Evolutionary conservation across 2,113 vertebrate genomes (phyloP).

Genomic region (Melierax canorus): DNA sequence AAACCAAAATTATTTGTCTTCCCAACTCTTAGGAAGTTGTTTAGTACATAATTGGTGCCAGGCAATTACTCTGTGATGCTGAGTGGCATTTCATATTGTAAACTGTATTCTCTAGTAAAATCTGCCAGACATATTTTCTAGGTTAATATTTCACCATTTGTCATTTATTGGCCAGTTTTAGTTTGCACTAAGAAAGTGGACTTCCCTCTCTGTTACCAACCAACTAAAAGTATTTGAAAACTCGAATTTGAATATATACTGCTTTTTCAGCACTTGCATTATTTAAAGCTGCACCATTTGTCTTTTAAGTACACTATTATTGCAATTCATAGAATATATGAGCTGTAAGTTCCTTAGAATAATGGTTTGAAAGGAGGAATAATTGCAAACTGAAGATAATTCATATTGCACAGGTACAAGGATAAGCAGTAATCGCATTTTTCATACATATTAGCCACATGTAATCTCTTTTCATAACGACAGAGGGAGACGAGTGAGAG

Average conservation of each 20-base stretch:
- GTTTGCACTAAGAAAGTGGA: neutral
- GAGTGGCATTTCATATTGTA: neutral
- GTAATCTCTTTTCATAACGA: slow-evolving; percentile 41
- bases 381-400: slow-evolving; percentile 49
- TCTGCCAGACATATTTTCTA: neutral
- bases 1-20: neutral
- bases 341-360: neutral
- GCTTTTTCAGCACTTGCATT: neutral
- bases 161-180: neutral
- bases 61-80: neutral
- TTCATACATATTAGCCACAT: slow-evolving; percentile 36
- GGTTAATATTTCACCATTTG: neutral
- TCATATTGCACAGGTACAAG: slow-evolving; percentile 27
- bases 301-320: slow-evolving; percentile 1
- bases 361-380: slow-evolving; percentile 33
- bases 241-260: neutral
- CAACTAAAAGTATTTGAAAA: neutral
- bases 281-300: neutral
- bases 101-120: neutral
- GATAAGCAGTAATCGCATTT: slow-evolving; percentile 40
- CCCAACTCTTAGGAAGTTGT: neutral
- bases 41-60: neutral
- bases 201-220: neutral
- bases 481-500: neutral
- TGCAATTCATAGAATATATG: neutral